Conservation (phyloP, 2,797 vertebrate species). For the Limosa lapponica region DNA sequence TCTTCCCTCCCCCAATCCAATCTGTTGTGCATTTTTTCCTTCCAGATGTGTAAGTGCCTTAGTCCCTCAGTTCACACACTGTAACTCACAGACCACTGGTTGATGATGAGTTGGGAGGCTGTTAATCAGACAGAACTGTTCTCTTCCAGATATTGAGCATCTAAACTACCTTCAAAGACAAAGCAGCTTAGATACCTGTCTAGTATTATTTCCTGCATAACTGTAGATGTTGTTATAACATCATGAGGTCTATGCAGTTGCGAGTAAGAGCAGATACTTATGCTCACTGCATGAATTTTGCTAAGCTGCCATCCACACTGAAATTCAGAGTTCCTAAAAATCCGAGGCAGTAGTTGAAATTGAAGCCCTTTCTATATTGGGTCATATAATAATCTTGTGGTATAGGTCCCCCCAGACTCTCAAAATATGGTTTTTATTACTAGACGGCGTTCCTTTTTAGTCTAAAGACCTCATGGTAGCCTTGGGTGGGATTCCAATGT, state of each 20-base stretch:
- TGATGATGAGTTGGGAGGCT: neutral
- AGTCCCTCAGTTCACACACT: neutral
- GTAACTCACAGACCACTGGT: neutral
- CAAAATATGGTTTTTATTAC: neutral
- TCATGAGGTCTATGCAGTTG: neutral
- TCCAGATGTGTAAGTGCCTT: constrained; percentile 9
- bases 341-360: neutral
- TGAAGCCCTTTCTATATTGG: neutral
- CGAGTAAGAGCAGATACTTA: neutral
- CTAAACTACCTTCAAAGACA: neutral
- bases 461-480: neutral
- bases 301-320: neutral
- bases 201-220: neutral
- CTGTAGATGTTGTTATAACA: neutral
- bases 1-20: neutral
- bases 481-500: neutral
- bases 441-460: neutral
- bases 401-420: neutral
- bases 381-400: neutral
- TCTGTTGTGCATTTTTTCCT: neutral
- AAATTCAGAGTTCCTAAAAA: neutral
- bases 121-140: neutral
- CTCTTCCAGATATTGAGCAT: neutral
- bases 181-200: neutral
- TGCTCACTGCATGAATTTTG: neutral